Percentiles rank a stretch among this genome's conserved stretches.
phyloP scores from a whole-genome alignment of 2,888 invertebrate genomes.

The Rhagophthalmus giganteus region DNA sequence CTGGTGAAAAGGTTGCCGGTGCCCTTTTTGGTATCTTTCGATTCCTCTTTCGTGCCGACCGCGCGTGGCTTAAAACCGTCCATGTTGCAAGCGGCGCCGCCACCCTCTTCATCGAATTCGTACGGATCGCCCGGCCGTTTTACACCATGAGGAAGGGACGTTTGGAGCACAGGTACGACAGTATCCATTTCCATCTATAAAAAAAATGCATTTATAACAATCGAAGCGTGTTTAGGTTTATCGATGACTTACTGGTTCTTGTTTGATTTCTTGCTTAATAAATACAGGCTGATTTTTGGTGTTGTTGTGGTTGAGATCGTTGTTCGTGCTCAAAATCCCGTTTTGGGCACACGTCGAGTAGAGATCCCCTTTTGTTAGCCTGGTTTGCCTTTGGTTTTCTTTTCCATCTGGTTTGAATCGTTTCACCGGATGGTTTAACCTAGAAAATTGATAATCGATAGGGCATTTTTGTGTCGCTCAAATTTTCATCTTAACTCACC shows the following conservation, averaged over 20 bases:
- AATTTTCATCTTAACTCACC: conserved; percentile 61
- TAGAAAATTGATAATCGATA: too few relatives aligned
- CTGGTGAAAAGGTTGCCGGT: conserved; percentile 78
- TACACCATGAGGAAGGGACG: conserved; percentile 45
- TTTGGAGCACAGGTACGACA: conserved; percentile 43
- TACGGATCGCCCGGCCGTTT: conserved; percentile 65
- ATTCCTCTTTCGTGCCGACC: conserved; percentile 56
- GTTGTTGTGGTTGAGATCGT: conserved; percentile 39
- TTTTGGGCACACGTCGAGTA: conserved; percentile 50
- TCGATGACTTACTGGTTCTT: conserved; percentile 60
- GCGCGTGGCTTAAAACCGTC: conserved; percentile 57
- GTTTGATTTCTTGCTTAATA: conserved; percentile 63
- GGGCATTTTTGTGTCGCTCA: too few relatives aligned
- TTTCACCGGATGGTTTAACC: conserved; percentile 91
- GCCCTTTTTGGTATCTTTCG: conserved; percentile 53
- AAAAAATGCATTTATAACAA: too few relatives aligned
- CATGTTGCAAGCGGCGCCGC: conserved; percentile 57
- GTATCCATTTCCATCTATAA: conserved; percentile 45
- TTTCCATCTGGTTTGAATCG: conserved; percentile 70
- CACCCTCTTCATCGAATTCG: conserved; percentile 71
- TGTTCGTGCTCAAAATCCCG: conserved; percentile 39
- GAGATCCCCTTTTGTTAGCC: conserved; percentile 50
- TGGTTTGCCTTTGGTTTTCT: conserved; percentile 54
- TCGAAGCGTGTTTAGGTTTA: too few relatives aligned
- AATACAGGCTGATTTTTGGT: conserved; percentile 38